Conservation (phyloP, 2,888 invertebrate species). For the Dryobotodes eremita region DNA sequence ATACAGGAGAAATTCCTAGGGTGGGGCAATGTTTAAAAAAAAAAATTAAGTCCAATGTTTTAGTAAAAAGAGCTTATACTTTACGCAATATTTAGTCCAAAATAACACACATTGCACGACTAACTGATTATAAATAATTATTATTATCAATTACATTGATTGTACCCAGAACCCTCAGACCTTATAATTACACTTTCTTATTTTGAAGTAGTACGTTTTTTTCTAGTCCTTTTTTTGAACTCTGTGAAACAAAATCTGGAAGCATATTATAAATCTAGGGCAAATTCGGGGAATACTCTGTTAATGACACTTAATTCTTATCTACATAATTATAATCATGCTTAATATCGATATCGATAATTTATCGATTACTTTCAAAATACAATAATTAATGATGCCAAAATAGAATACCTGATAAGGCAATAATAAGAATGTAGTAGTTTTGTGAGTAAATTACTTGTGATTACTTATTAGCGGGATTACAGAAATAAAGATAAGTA, state of each 20-base stretch:
- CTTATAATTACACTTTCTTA: too few relatives aligned
- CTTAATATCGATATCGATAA: background rate
- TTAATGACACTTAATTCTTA: background rate
- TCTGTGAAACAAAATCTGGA: background rate
- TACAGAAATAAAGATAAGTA: slow-evolving; percentile 20
- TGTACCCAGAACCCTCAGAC: background rate
- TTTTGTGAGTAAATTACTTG: background rate
- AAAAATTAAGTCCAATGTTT: background rate
- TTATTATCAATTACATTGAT: too few relatives aligned
- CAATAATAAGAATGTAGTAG: background rate
- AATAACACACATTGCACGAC: background rate
- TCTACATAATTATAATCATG: background rate
- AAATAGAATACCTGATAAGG: slow-evolving; percentile 12
- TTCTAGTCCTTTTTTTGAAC: background rate
- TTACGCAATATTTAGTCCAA: background rate
- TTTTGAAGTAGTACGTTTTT: too few relatives aligned
- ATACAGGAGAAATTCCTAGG: too few relatives aligned
- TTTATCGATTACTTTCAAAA: slow-evolving; percentile 1
- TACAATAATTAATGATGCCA: background rate
- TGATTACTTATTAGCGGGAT: slow-evolving; percentile 13
- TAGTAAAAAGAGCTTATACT: background rate
- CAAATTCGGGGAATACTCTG: slow-evolving; percentile 13
- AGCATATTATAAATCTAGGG: background rate
- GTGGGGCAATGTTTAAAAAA: too few relatives aligned
- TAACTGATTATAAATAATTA: too few relatives aligned